Base-by-base conservation (phyloP, 2,797 vertebrate species). In the Todus mexicanus region DNA sequence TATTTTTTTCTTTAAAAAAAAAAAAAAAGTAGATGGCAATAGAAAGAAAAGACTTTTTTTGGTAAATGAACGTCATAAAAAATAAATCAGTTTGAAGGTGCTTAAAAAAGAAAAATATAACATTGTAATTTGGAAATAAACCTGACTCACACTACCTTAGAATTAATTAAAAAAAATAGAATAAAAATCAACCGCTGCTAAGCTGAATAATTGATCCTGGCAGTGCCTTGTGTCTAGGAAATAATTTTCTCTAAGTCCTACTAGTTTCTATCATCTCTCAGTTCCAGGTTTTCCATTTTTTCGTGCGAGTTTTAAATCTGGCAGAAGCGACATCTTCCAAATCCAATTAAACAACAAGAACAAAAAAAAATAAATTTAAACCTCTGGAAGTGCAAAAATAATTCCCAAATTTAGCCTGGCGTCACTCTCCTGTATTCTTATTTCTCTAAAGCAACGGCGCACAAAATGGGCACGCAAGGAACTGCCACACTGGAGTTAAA, bases 181-280 rank as follows among this genome's bases (percentile, higher is more conserved):
- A 25, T 23, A 25, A 26, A 53, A 31, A 86, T 25, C 40, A 51
- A 12, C 35, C 3, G 0, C 38, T 60, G n/a, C 23, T 48, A 38
- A 71, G 40, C 42, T 88, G 74, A 90, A 72, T 42, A 92, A 93
- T 20, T 80, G 65, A 89, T 74, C 19, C 76, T 59, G 42, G 18
- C 84, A 68, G 21, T 8, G 35, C 22, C 43, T 63, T 15, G 12
- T 15, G 61, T 15, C 51, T 65, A 37, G 2, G 6, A 71, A 87
- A 75, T 63, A 33, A 75, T 78, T 83, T 92, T 71, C 83, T 50
- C 0, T 38, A 76, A 87, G 13, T 73, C 43, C 45, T 61, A 26
- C 38, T 1, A 87, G 48, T 69, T 82, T 85, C 89, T 61, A 61
- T 23, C 84, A 50, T 5, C 72, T 65, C 88, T 42, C 2, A 0